These are phyloP conservation scores for Dipus sagitta DNA, from an alignment of 2,797 vertebrate genomes.

Conservation along the genomic window DNA sequence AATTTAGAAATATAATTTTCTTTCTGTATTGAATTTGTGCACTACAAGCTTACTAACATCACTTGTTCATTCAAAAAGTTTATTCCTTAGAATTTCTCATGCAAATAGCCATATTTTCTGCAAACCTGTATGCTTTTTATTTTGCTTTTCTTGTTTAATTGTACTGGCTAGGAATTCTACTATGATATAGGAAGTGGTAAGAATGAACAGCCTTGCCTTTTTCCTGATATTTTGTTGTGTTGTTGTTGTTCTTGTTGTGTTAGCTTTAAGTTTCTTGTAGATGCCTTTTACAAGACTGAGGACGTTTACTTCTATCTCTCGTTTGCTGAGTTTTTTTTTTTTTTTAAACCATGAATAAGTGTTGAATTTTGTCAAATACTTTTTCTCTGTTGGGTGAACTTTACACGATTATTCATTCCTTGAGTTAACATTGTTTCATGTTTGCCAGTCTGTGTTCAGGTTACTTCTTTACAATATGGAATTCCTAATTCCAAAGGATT, in stretches of 20 bases:
- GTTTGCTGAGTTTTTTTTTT: constrained; percentile 42
- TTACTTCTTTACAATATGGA: constrained; percentile 41
- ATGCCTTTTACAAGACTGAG: constrained; percentile 34
- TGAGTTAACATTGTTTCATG: constrained; percentile 1
- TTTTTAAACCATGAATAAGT: constrained; percentile 22
- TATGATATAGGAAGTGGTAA: neutral
- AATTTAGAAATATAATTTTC: neutral
- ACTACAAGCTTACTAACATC: neutral
- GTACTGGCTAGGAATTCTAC: neutral
- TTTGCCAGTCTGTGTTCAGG: neutral
- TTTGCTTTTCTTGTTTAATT: constrained; percentile 16
- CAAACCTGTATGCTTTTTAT: neutral
- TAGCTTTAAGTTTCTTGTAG: constrained; percentile 4
- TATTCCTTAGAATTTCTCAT: neutral
- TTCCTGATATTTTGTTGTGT: neutral
- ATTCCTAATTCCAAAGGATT: neutral
- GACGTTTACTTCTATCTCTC: constrained; percentile 36
- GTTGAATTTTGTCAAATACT: constrained; percentile 54
- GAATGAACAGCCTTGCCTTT: neutral
- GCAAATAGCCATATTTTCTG: neutral
- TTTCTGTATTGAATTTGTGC: constrained; percentile 5
- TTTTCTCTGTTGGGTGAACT: constrained; percentile 44
- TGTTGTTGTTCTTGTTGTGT: neutral
- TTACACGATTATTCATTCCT: constrained; percentile 45
- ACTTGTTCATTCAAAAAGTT: neutral